Percentiles rank a stretch among this genome's conserved stretches.
Conservation (phyloP, 2,888 invertebrate genomes). For the Trypoxylon attenuatum region DNA sequence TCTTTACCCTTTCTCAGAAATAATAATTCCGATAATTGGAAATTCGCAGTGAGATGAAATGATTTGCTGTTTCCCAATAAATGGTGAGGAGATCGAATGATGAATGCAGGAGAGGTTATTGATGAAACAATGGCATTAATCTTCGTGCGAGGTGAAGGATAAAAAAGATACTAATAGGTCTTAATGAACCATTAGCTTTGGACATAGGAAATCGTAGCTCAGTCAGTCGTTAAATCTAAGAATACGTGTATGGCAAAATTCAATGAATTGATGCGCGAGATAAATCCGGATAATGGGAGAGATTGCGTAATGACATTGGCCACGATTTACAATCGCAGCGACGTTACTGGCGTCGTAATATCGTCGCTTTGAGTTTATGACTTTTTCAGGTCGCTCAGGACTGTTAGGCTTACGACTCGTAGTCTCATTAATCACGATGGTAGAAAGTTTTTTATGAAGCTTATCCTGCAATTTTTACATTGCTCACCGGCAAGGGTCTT, state of each 20-base stretch:
- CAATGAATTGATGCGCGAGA: slow-evolving; percentile 12
- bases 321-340: slow-evolving; percentile 40
- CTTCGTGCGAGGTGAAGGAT: too few relatives aligned
- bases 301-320: slow-evolving; percentile 38
- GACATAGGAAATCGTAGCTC: background rate
- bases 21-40: too few relatives aligned
- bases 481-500: background rate
- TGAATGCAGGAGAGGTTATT: background rate
- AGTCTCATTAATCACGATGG: slow-evolving; percentile 41
- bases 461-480: slow-evolving; percentile 1
- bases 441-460: slow-evolving; percentile 7
- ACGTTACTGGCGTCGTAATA: slow-evolving; percentile 44
- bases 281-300: slow-evolving; percentile 2
- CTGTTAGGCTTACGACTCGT: slow-evolving; percentile 40
- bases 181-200: slow-evolving; percentile 9
- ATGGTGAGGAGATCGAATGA: background rate
- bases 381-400: slow-evolving; percentile 42
- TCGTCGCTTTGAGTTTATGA: slow-evolving; percentile 46
- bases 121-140: too few relatives aligned
- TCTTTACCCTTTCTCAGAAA: too few relatives aligned
- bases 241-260: slow-evolving; percentile 2
- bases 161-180: too few relatives aligned
- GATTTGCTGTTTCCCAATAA: too few relatives aligned
- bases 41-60: too few relatives aligned
- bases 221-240: slow-evolving; percentile 1